Evolutionary conservation across 1,140 invertebrate genomes (phyloP).

Genomic region (Gonatopus flavifemur): DNA sequence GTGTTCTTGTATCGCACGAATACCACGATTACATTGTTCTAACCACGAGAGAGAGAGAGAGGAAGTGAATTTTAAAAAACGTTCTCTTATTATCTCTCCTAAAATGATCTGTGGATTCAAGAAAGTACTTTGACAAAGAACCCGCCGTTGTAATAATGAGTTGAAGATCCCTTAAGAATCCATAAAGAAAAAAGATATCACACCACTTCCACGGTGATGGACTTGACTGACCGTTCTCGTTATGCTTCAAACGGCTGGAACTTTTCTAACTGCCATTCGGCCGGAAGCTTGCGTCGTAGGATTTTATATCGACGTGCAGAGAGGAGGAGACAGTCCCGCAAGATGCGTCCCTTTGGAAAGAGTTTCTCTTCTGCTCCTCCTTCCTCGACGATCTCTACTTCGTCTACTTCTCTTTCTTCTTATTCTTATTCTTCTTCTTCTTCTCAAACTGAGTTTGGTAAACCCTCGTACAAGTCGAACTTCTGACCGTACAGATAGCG

Average conservation of each 20-base stretch:
- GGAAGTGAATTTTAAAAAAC: too few species aligned
- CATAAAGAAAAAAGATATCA: too few species aligned
- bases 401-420: not conserved
- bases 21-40: too few species aligned
- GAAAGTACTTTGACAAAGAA: too few species aligned
- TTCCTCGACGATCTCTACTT: not conserved
- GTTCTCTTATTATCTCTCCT: too few species aligned
- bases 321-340: constrained; percentile 28
- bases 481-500: constrained; percentile 46
- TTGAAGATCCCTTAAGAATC: too few species aligned
- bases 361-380: constrained; percentile 36
- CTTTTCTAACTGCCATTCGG: constrained; percentile 42
- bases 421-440: constrained; percentile 15
- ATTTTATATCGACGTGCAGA: constrained; percentile 48
- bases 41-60: too few species aligned
- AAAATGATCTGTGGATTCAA: too few species aligned
- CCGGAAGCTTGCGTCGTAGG: constrained; percentile 33
- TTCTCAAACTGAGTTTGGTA: constrained; percentile 59
- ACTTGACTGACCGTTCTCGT: too few species aligned
- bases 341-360: constrained; percentile 48
- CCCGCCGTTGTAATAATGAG: too few species aligned
- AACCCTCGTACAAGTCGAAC: constrained; percentile 55
- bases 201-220: too few species aligned
- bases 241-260: constrained; percentile 30
- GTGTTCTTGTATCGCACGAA: too few species aligned